phyloP scores from a whole-genome alignment of 2,797 vertebrate species.

The Mico argentatus region DNA sequence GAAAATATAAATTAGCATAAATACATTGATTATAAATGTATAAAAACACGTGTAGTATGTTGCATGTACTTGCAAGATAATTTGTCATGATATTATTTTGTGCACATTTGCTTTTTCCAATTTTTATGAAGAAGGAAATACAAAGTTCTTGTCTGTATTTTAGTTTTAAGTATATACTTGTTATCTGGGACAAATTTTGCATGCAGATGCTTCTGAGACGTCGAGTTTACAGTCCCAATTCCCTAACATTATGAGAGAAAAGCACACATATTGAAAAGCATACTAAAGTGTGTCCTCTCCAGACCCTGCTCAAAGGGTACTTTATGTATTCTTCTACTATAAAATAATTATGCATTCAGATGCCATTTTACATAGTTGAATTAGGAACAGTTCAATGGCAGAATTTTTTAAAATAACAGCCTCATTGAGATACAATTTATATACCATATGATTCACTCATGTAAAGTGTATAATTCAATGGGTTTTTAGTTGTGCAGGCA shows the following conservation, averaged over 20 bases:
- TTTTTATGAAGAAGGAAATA: neutral
- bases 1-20: neutral
- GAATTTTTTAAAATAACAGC: neutral
- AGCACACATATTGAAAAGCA: neutral
- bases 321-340: neutral
- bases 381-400: neutral
- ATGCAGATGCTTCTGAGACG: neutral
- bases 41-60: neutral
- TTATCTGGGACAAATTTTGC: neutral
- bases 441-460: neutral
- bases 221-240: neutral
- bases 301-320: neutral
- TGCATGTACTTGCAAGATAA: neutral
- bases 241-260: neutral
- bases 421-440: neutral
- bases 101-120: neutral
- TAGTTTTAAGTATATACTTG: neutral
- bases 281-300: neutral
- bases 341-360: neutral
- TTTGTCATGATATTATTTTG: neutral
- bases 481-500: neutral
- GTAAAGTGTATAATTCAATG: neutral
- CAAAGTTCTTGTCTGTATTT: neutral
- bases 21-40: neutral
- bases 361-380: neutral